Evolutionary conservation across 2,113 vertebrate genomes (phyloP).

Genomic region (Prinia subflava): DNA sequence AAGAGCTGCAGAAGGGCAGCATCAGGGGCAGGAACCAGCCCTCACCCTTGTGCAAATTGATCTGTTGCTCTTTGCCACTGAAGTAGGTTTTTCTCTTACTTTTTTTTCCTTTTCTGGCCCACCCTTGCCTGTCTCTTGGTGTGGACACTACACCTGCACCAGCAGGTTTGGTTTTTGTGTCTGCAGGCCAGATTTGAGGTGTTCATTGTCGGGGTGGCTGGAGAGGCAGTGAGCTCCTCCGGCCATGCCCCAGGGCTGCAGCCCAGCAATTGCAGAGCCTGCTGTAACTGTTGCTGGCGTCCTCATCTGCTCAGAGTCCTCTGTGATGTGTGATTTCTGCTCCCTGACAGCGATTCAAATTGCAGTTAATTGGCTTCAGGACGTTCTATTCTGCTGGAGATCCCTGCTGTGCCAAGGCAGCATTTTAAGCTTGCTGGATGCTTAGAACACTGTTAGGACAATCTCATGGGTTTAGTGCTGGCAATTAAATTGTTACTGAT

Average conservation of each 20-base stretch:
- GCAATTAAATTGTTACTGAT: background rate
- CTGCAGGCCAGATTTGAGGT: background rate
- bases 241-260: background rate
- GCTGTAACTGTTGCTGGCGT: background rate
- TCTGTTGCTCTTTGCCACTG: background rate
- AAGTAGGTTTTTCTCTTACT: accelerated
- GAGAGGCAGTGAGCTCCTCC: background rate
- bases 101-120: background rate
- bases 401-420: background rate
- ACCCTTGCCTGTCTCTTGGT: background rate
- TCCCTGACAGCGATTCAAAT: background rate
- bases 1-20: background rate
- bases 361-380: background rate
- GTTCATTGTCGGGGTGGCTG: background rate
- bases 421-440: accelerated
- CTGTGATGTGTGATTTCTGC: background rate
- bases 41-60: background rate
- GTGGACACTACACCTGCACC: accelerated
- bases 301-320: accelerated
- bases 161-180: accelerated
- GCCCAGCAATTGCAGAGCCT: background rate
- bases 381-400: background rate
- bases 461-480: background rate
- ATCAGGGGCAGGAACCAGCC: background rate
- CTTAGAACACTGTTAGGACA: accelerated